Percentiles rank a stretch among this genome's conserved stretches.
Conservation (phyloP, 2,797 vertebrate species). For the Acanthornis magna region DNA sequence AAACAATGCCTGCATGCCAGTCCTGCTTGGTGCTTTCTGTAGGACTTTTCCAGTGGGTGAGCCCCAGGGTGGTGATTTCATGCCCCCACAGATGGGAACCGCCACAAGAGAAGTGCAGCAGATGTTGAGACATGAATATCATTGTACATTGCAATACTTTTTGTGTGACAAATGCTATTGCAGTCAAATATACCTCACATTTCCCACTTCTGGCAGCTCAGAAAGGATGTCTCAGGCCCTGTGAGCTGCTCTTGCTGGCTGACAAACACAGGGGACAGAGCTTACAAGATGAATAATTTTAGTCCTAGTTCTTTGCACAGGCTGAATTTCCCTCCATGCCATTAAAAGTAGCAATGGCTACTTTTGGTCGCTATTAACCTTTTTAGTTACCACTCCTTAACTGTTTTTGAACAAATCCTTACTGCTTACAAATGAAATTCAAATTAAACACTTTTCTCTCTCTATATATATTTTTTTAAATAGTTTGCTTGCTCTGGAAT, state of each 20-base stretch:
- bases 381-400: background rate
- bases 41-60: background rate
- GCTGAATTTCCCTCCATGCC: background rate
- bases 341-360: background rate
- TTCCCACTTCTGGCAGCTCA: background rate
- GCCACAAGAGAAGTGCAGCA: background rate
- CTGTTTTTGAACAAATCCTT: background rate
- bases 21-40: background rate
- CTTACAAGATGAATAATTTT: background rate
- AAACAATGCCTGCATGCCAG: background rate
- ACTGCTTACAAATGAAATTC: background rate
- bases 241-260: background rate
- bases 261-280: background rate
- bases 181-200: background rate
- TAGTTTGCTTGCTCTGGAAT: background rate
- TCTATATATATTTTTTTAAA: background rate
- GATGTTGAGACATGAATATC: background rate
- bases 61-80: background rate
- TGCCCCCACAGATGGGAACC: rapidly evolving
- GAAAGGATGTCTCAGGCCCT: background rate
- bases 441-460: background rate
- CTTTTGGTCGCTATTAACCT: background rate
- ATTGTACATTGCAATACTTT: background rate
- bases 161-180: background rate
- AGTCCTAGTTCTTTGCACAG: background rate